Conservation (phyloP, 2,113 vertebrate genomes). For the Neofelis nebulosa region DNA sequence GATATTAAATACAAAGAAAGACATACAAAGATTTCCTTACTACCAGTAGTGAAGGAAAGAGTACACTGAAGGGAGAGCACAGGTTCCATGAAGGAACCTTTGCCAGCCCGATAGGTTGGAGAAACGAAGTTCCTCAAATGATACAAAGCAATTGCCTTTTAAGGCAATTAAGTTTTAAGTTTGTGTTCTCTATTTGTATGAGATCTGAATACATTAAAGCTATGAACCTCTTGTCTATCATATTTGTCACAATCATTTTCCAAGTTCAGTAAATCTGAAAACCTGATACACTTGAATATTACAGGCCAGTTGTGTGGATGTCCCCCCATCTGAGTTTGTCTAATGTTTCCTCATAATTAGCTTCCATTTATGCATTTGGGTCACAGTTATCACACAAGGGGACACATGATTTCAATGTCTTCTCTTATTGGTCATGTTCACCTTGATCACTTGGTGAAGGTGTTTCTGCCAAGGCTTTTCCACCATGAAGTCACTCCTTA, state of each 20-base stretch:
- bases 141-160: slow-evolving; percentile 4
- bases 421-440: not conserved
- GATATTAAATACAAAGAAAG: slow-evolving; percentile 21
- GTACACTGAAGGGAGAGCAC: not conserved
- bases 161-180: not conserved
- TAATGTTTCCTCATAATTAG: not conserved
- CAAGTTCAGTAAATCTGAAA: not conserved
- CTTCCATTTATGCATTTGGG: not conserved
- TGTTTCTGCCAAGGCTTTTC: not conserved
- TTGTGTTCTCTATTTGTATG: not conserved
- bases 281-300: not conserved
- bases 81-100: slow-evolving; percentile 9
- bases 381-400: not conserved
- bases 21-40: slow-evolving; percentile 18
- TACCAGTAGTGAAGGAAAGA: not conserved
- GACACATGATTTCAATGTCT: not conserved
- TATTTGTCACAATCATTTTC: not conserved
- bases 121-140: not conserved
- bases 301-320: not conserved
- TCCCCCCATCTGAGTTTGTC: not conserved
- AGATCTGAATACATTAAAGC: not conserved
- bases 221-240: not conserved
- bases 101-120: not conserved
- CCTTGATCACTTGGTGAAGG: not conserved
- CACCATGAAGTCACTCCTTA: not conserved